A percentile compares a stretch with the other conserved stretches of the same genome.
These are phyloP conservation scores for Pyrochroa serraticornis DNA, from an alignment of 2,888 invertebrate species.

Conservation along the genomic window DNA sequence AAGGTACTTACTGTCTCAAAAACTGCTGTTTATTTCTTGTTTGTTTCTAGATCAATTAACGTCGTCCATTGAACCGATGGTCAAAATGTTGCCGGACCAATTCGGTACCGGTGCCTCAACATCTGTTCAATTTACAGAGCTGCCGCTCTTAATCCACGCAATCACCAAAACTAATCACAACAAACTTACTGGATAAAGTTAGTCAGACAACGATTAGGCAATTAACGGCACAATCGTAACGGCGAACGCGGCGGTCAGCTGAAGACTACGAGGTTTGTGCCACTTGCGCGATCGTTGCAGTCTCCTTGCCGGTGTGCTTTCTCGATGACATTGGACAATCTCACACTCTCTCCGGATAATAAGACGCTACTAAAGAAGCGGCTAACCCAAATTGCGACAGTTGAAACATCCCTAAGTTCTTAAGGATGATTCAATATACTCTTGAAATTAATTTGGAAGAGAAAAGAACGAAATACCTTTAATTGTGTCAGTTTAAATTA, in stretches of 20 bases:
- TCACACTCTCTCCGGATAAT: constrained; percentile 44
- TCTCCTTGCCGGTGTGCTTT: constrained; percentile 45
- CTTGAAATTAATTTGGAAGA: too few relatives aligned
- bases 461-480: too few relatives aligned
- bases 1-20: too few relatives aligned
- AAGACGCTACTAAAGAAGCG: constrained; percentile 5
- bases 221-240: constrained; percentile 27
- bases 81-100: too few relatives aligned
- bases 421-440: too few relatives aligned
- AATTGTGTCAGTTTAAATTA: too few relatives aligned
- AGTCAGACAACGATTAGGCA: constrained; percentile 6
- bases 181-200: not conserved
- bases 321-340: constrained; percentile 48
- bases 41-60: too few relatives aligned
- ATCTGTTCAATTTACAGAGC: too few relatives aligned
- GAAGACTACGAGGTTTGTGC: constrained; percentile 36
- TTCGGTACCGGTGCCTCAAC: too few relatives aligned
- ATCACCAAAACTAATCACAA: constrained; percentile 19
- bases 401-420: not conserved
- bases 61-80: too few relatives aligned
- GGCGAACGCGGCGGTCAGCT: constrained; percentile 27
- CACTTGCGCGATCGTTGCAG: constrained; percentile 48
- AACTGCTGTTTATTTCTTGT: too few relatives aligned
- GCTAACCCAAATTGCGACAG: not conserved
- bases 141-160: too few relatives aligned